Evolutionary conservation across 2,888 invertebrate genomes (phyloP), one percentile per base, ranked within the genome.

Genomic region (Synanthedon myopaeformis): DNA sequence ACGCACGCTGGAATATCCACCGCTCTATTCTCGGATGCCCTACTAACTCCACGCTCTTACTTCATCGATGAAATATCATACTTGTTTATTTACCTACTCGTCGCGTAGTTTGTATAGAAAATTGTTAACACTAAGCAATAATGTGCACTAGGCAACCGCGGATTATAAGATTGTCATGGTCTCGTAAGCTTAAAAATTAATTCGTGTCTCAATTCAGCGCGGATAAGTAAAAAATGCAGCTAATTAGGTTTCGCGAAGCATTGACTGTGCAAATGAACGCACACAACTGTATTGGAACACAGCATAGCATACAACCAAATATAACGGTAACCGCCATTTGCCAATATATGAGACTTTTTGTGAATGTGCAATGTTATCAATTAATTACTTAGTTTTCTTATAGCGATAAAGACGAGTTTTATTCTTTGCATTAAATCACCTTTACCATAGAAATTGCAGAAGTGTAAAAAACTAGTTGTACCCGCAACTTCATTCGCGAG

Each of bases 1-100:
- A 74, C 81, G 80, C 68, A 76, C 73, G 74, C 83, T 84, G 85
- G 82, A 85, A 79, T 75, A 81, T 75, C 75, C 73, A 48, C 74
- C 63, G 66, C 65, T 72, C 78, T 86, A 86, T 86, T 84, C 75
- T 76, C 54, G 71, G 79, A 70, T 79, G 82, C 74, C 84, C 83
- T 81, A 83, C 77, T 77, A 75, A 83, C 74, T 61, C 58, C 61
- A 58, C 56, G 56, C 59, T 66, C 65, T 69, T 68, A 71, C 69
- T 72, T 69, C 72, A 72, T 70, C 65, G 58, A 62, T 62, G 49
- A 49, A 49, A 49, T 49, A 49, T 49, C 12, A 49, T 11, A 49
- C 49, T 49, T 49, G 49, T 49, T 49, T 49, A 49, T 19, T 53
- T 23, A 14, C 13, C 11, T 54, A 49, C 12, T 49, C 49, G 23